Evolutionary conservation across 2,888 invertebrate genomes (phyloP), one percentile per base, ranked within the genome.

Genomic region (Microctonus aethiopoides): DNA sequence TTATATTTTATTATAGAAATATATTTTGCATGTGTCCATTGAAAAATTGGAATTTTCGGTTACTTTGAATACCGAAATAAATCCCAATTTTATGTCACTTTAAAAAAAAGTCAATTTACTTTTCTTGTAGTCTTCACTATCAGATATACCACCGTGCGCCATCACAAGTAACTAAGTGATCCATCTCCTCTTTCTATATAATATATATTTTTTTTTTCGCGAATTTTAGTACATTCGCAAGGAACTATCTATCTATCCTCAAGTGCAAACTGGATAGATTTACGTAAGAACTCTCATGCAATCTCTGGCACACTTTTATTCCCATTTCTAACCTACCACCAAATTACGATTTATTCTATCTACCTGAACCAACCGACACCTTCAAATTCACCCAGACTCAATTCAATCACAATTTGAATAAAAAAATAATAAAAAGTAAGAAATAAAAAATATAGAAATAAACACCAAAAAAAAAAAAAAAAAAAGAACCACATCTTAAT

Each of bases 171-270:
- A 22, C 32, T 10, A 13, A 57, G 32, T 57, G 61, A 68, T 68
- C 61, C 61, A 29, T 68, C 61, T 68, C 61, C 29, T 68, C 67
- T 29, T 16, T 26, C 67, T 54, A 61, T 61, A 52, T 68, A 52
- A 62, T 54, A 62, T 68, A n/a, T n/a, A n/a, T 61, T 61, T 68
- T 68, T 62, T 54, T 20, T 51, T 24, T 36, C 22, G 16, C n/a
- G 39, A 62, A 52, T 46, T 68, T 26, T 61, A 54, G 61, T 61
- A 24, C 22, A 52, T 61, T 52, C 61, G 20, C 34, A 20, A 54
- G 26, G 13, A 34, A 34, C 34, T 32, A 32, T 29, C 13, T 29
- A 26, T 51, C 67, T 24, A 59, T 61, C 52, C 52, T 61, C 39
- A 46, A 46, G n/a, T 16, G 46, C 16, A 16, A 46, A 6, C 16